Percentiles rank a stretch among this genome's conserved stretches.
phyloP scores from a whole-genome alignment of 1,140 invertebrate species.

The Musca vetustissima region DNA sequence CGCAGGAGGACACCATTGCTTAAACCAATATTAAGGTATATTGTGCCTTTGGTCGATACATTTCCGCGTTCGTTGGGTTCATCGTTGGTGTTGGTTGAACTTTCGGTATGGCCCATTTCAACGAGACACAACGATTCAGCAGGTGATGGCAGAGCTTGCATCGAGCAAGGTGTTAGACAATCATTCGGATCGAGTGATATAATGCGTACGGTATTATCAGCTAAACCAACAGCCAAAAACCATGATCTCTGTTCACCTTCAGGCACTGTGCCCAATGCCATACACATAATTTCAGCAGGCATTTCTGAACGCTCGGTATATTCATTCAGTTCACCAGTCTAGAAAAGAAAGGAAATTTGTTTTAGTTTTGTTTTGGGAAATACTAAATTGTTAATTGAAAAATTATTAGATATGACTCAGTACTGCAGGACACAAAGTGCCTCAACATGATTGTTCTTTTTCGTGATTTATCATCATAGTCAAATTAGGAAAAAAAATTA shows the following conservation, averaged over 20 bases:
- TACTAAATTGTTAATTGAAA: too few relatives aligned
- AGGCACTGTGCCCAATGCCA: conserved; percentile 95
- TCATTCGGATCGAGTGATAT: conserved; percentile 95
- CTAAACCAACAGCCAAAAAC: conserved; percentile 95
- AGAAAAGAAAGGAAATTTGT: conserved; percentile 45
- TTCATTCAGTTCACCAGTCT: conserved; percentile 97
- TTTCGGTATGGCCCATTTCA: conserved; percentile 72
- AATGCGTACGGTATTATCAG: conserved; percentile 96
- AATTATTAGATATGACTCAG: conserved; percentile 39
- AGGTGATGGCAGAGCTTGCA: conserved; percentile 95
- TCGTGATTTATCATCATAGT: conserved; percentile 51
- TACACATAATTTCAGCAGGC: conserved; percentile 95
- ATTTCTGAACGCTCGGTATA: conserved; percentile 97
- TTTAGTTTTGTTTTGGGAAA: conserved; percentile 27
- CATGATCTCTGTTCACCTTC: conserved; percentile 92
- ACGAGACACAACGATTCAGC: conserved; percentile 97
- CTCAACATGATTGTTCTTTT: conserved; percentile 55
- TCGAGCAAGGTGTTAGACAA: conserved; percentile 89
- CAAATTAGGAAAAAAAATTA: not conserved
- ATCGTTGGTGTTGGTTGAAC: conserved; percentile 53
- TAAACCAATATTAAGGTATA: conserved; percentile 97
- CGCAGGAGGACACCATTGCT: conserved; percentile 95
- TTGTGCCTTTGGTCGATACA: conserved; percentile 62
- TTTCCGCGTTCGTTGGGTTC: conserved; percentile 52
- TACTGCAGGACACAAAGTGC: conserved; percentile 57